phyloP scores from a whole-genome alignment of 2,888 invertebrate genomes.

The Margaritifera margaritifera region DNA sequence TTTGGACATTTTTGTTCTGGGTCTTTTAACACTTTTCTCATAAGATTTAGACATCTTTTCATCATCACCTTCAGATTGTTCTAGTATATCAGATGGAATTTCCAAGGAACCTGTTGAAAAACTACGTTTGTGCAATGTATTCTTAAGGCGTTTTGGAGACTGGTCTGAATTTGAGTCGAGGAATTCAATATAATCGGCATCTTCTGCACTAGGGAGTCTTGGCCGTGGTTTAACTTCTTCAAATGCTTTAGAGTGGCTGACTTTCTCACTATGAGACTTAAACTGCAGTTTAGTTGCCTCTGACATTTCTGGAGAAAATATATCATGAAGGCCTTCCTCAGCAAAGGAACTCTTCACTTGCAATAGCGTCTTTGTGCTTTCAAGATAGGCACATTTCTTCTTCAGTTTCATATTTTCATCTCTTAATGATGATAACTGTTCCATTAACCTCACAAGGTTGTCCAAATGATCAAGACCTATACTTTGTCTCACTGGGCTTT shows the following conservation, averaged over 20 bases:
- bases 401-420: slow-evolving; percentile 83
- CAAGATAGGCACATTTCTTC: slow-evolving; percentile 81
- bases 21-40: slow-evolving; percentile 28
- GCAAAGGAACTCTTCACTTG: slow-evolving; percentile 54
- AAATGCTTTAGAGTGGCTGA: slow-evolving; percentile 16
- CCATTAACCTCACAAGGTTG: slow-evolving; percentile 84
- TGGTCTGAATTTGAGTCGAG: slow-evolving; percentile 57
- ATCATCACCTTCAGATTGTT: slow-evolving; percentile 52
- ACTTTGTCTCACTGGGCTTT: slow-evolving; percentile 56
- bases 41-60: slow-evolving; percentile 35
- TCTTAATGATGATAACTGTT: slow-evolving; percentile 82
- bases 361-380: slow-evolving; percentile 79
- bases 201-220: slow-evolving; percentile 60
- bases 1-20: slow-evolving; percentile 47
- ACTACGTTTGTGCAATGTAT: slow-evolving; percentile 55
- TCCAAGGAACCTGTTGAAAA: slow-evolving; percentile 66
- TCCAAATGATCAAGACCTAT: slow-evolving; percentile 84
- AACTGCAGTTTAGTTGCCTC: slow-evolving; percentile 23
- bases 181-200: slow-evolving; percentile 46
- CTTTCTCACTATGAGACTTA: slow-evolving; percentile 29
- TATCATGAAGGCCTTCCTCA: slow-evolving; percentile 27
- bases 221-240: slow-evolving; percentile 36
- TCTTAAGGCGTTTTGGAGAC: slow-evolving; percentile 48
- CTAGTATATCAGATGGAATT: slow-evolving; percentile 58
- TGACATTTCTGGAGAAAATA: slow-evolving; percentile 16